A percentile compares a stretch with the other conserved stretches of the same genome.
Conservation (phyloP, 2,888 invertebrate species). For the Amblyjoppa fuscipennis region DNA sequence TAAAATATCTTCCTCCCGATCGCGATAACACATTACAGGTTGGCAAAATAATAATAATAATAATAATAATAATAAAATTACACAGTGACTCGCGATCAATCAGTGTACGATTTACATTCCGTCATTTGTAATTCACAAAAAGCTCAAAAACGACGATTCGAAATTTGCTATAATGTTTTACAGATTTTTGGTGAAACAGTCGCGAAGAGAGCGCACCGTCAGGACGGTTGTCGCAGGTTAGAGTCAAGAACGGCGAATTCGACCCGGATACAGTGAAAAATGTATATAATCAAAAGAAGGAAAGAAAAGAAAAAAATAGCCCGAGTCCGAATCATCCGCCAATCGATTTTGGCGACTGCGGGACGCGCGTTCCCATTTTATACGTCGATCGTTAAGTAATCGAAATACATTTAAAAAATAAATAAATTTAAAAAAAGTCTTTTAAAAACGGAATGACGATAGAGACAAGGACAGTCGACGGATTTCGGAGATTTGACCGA, state of each 20-base stretch:
- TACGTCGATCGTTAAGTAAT: constrained; percentile 8
- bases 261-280: not conserved
- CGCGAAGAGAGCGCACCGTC: not conserved
- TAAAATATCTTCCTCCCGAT: not conserved
- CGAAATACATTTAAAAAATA: constrained; percentile 45
- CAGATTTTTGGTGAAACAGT: not conserved
- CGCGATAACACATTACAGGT: not conserved
- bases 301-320: not conserved
- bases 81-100: not conserved
- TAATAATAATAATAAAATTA: not conserved
- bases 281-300: not conserved
- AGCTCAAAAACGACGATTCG: not conserved
- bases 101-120: not conserved
- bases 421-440: constrained; percentile 38
- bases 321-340: constrained; percentile 27
- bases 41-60: not conserved
- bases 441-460: constrained; percentile 53
- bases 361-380: not conserved
- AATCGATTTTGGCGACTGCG: not conserved
- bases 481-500: constrained; percentile 39
- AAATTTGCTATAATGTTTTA: not conserved
- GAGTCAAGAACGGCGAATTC: constrained; percentile 14
- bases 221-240: not conserved
- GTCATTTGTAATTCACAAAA: not conserved
- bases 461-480: constrained; percentile 44